Percentiles rank a stretch among this genome's conserved stretches.
phyloP scores from a whole-genome alignment of 2,888 invertebrate species.

The Scrobipalpa costella region DNA sequence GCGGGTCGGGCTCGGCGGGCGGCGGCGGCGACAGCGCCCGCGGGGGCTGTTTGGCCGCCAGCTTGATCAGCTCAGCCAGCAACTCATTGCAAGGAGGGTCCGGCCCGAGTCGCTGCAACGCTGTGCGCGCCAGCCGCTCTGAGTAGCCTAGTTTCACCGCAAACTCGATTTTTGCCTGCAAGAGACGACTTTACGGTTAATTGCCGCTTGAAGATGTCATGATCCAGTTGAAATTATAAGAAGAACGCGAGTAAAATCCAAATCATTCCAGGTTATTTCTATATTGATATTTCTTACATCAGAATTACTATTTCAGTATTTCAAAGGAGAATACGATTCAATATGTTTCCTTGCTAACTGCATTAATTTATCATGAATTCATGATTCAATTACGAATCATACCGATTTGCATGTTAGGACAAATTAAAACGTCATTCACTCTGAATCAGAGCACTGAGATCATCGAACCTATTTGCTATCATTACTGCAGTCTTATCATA shows the following conservation, averaged over 20 bases:
- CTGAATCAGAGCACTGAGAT: conserved; percentile 1
- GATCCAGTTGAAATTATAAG: too few species aligned
- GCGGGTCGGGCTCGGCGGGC: conserved; percentile 57
- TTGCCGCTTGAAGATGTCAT: too few species aligned
- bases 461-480: conserved; percentile 1
- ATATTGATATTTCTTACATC: too few species aligned
- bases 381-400: neutral
- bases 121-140: conserved; percentile 90
- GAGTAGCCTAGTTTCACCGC: conserved; percentile 96
- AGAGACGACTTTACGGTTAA: conserved; percentile 36
- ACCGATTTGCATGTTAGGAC: neutral
- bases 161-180: conserved; percentile 88
- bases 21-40: conserved; percentile 60
- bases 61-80: conserved; percentile 92
- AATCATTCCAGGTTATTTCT: too few species aligned
- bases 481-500: neutral
- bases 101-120: conserved; percentile 91
- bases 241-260: too few species aligned
- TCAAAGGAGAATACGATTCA: too few species aligned
- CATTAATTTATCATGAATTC: neutral
- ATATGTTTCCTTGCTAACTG: too few species aligned
- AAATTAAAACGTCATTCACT: neutral
- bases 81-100: conserved; percentile 93
- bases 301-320: too few species aligned
- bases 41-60: conserved; percentile 83